Percentiles rank a stretch among this genome's conserved stretches.
Evolutionary conservation across 2,113 vertebrate genomes (phyloP).

Genomic region (Epinephelus lanceolatus): DNA sequence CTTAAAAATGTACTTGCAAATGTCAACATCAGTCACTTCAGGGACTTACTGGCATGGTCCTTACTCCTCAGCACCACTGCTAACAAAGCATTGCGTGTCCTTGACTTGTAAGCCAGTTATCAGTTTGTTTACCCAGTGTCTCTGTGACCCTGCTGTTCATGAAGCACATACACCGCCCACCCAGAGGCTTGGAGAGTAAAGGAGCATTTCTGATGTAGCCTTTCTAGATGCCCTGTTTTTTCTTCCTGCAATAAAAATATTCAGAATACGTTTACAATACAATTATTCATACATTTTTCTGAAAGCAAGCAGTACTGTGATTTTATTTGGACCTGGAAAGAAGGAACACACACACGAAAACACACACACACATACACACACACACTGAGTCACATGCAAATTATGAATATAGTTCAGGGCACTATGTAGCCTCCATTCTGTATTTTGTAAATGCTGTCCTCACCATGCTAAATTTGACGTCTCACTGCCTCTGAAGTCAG

Average conservation of each 20-base stretch:
- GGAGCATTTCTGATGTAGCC: neutral
- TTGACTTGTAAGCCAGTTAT: no score
- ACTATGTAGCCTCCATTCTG: neutral
- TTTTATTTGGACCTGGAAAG: no score
- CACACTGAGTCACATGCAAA: neutral
- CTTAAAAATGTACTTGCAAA: no score
- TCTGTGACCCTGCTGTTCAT: neutral
- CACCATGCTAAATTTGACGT: conserved; percentile 7
- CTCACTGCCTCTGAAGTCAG: neutral
- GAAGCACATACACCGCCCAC: neutral
- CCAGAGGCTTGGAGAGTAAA: neutral
- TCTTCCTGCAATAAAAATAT: no score
- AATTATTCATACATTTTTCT: no score
- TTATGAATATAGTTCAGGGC: neutral
- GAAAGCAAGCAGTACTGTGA: no score
- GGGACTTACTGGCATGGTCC: no score
- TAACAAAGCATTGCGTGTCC: neutral
- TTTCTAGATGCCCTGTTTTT: no score
- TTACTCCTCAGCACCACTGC: neutral
- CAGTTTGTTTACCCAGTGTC: neutral
- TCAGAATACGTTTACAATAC: no score
- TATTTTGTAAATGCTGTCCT: neutral
- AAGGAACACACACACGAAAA: no score
- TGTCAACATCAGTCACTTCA: no score
- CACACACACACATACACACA: no score